A percentile compares a stretch with the other conserved stretches of the same genome.
phyloP scores from a whole-genome alignment of 2,113 vertebrate genomes.

The rabbit (Oryctolagus cuniculus) region mOryCun1.1 NC_091452.1:10699501-10700000 shows the following conservation, averaged over 20 bases:
- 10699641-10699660: not conserved
- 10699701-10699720: rapidly evolving
- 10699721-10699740: rapidly evolving
- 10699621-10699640: rapidly evolving
- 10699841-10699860: no score
- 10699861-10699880: no score
- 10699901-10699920: not conserved
- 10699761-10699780: no score
- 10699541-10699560: no score
- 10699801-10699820: no score
- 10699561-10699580: rapidly evolving
- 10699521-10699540: not conserved
- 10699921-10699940: not conserved
- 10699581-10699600: rapidly evolving
- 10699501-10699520: rapidly evolving
- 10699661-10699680: not conserved
- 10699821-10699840: no score
- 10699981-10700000: conserved; percentile 69
- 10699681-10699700: rapidly evolving
- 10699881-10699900: no score
- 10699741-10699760: no score
- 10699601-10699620: not conserved
- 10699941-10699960: conserved; percentile 66
- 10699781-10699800: no score
- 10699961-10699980: conserved; percentile 73